Evolutionary conservation across 2,113 vertebrate species (phyloP).

Genomic region (Melanerpes formicivorus): DNA sequence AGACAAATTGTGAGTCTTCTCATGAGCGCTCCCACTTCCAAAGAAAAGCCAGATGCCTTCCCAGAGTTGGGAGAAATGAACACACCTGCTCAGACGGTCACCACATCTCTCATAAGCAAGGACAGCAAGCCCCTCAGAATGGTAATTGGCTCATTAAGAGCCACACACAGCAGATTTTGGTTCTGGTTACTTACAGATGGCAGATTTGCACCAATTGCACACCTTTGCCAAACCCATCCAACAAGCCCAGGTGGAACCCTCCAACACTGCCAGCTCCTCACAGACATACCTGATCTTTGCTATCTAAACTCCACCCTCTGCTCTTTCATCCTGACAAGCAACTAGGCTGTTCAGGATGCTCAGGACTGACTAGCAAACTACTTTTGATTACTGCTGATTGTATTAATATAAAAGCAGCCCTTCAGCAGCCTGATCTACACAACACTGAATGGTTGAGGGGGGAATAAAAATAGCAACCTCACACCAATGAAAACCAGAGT

Average conservation of each 20-base stretch:
- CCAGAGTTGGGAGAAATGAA: background rate
- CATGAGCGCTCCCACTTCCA: background rate
- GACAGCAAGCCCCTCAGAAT: background rate
- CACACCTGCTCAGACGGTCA: background rate
- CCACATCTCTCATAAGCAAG: background rate
- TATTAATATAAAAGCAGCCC: background rate
- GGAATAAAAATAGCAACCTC: background rate
- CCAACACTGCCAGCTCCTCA: background rate
- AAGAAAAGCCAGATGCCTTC: background rate
- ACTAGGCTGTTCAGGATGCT: background rate
- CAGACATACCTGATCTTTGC: background rate
- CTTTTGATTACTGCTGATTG: background rate
- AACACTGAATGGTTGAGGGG: background rate
- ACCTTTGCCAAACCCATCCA: conserved; percentile 7
- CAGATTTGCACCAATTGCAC: rapidly evolving
- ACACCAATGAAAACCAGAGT: background rate
- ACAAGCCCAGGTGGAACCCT: background rate
- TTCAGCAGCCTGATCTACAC: background rate
- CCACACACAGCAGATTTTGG: background rate
- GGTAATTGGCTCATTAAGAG: background rate
- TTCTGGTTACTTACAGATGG: background rate
- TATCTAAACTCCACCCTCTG: background rate
- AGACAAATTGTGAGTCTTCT: background rate
- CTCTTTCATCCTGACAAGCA: background rate
- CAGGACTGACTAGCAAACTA: background rate